Percentiles rank a stretch among this genome's conserved stretches.
phyloP scores from a whole-genome alignment of 2,113 vertebrate genomes.

The Phalacrocorax pelagicus region DNA sequence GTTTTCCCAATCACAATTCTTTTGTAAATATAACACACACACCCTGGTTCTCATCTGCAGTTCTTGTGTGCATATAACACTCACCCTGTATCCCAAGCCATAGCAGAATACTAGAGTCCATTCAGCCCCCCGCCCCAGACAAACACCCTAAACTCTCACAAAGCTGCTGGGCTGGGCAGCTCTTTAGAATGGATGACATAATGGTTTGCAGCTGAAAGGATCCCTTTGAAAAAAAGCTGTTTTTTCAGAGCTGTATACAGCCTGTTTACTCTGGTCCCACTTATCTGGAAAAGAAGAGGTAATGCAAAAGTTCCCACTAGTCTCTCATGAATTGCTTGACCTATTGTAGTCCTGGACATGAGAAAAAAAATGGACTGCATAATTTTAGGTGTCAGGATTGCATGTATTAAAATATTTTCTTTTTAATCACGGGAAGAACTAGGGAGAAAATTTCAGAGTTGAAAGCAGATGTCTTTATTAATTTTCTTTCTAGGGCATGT shows the following conservation, averaged over 20 bases:
- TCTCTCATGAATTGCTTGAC: not conserved
- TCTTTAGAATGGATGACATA: not conserved
- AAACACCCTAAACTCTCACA: not conserved
- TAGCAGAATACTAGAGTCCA: not conserved
- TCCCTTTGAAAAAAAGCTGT: not conserved
- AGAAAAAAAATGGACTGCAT: not conserved
- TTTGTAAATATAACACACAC: not conserved
- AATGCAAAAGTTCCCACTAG: not conserved
- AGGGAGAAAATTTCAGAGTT: not conserved
- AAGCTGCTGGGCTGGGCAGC: not conserved
- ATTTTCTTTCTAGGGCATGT: not conserved
- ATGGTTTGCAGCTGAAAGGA: not conserved
- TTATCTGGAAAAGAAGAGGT: not conserved
- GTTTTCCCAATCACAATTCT: not conserved
- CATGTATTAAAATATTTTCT: not conserved
- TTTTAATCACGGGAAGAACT: not conserved
- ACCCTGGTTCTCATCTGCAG: not conserved
- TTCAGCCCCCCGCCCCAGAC: not conserved
- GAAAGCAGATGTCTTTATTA: not conserved
- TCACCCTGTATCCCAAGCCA: not conserved
- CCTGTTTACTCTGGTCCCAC: not conserved
- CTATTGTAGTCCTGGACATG: not conserved
- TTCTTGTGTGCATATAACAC: accelerated
- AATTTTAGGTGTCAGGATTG: not conserved
- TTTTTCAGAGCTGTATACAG: not conserved